A percentile compares a stretch with the other conserved stretches of the same genome.
phyloP scores from a whole-genome alignment of 2,888 invertebrate species.

The Calephelis perditalis region DNA sequence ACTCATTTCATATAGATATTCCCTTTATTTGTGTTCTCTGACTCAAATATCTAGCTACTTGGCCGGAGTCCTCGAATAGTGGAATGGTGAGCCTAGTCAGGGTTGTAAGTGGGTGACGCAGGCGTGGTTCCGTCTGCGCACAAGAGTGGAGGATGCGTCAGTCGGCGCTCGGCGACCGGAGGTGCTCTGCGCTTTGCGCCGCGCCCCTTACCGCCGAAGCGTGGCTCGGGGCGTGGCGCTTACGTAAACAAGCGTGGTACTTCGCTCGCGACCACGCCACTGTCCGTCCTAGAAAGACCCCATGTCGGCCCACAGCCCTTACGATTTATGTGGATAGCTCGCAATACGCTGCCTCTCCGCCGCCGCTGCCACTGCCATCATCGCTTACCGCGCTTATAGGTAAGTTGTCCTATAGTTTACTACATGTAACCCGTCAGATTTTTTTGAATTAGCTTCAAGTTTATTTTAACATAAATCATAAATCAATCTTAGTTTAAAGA shows the following conservation, averaged over 20 bases:
- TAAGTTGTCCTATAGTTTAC: conserved; percentile 32
- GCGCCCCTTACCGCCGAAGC: conserved; percentile 71
- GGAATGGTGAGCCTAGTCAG: conserved; percentile 42
- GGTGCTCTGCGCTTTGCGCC: conserved; percentile 71
- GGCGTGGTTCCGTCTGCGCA: conserved; percentile 49
- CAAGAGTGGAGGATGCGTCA: conserved; percentile 55
- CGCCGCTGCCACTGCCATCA: conserved; percentile 64
- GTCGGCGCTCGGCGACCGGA: conserved; percentile 74
- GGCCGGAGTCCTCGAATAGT: neutral
- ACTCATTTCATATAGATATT: too few species aligned
- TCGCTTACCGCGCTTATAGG: conserved; percentile 70
- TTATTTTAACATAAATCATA: too few species aligned
- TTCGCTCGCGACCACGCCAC: conserved; percentile 62
- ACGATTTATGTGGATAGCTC: conserved; percentile 61
- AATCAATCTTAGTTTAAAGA: too few species aligned
- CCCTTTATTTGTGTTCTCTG: too few species aligned
- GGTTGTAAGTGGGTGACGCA: conserved; percentile 52
- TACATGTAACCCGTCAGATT: neutral
- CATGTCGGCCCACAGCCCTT: conserved; percentile 68
- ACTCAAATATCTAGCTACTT: too few species aligned
- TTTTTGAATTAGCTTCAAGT: too few species aligned
- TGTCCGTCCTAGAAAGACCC: conserved; percentile 69
- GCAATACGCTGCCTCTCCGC: conserved; percentile 56
- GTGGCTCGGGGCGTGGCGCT: conserved; percentile 79
- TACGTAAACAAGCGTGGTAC: conserved; percentile 74